phyloP scores from a whole-genome alignment of 1,140 invertebrate genomes.

The Procambarus virginalis region DNA sequence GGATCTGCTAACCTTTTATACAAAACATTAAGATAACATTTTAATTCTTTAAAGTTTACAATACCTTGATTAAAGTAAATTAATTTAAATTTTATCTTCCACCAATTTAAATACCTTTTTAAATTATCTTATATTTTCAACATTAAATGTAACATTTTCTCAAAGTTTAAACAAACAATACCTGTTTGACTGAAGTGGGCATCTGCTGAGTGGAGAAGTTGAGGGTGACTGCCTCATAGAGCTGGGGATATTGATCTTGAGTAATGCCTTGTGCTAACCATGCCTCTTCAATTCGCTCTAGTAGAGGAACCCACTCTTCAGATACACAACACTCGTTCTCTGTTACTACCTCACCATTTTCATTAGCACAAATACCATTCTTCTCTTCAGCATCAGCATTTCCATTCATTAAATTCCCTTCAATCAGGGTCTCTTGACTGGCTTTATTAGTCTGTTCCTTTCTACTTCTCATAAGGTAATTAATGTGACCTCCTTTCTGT shows the following conservation, averaged over 20 bases:
- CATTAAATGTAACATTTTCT: too few relatives aligned
- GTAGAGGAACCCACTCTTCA: background rate
- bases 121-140: too few relatives aligned
- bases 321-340: background rate
- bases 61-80: too few relatives aligned
- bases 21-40: too few relatives aligned
- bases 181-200: slow-evolving; percentile 46
- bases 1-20: too few relatives aligned
- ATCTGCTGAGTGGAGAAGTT: slow-evolving; percentile 43
- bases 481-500: background rate
- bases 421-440: background rate
- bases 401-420: background rate
- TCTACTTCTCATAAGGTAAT: background rate
- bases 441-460: background rate
- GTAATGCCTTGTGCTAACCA: slow-evolving; percentile 24
- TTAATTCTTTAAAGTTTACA: too few relatives aligned
- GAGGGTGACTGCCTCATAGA: slow-evolving; percentile 14
- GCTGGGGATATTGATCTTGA: slow-evolving; percentile 4
- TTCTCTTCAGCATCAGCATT: background rate
- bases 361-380: background rate
- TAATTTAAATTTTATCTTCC: too few relatives aligned
- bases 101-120: too few relatives aligned
- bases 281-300: slow-evolving; percentile 24
- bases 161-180: background rate
- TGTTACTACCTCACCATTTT: background rate